These are phyloP conservation scores for Sebastes vulpes DNA, from an alignment of 2,797 vertebrate species.

Conservation along the genomic window DNA sequence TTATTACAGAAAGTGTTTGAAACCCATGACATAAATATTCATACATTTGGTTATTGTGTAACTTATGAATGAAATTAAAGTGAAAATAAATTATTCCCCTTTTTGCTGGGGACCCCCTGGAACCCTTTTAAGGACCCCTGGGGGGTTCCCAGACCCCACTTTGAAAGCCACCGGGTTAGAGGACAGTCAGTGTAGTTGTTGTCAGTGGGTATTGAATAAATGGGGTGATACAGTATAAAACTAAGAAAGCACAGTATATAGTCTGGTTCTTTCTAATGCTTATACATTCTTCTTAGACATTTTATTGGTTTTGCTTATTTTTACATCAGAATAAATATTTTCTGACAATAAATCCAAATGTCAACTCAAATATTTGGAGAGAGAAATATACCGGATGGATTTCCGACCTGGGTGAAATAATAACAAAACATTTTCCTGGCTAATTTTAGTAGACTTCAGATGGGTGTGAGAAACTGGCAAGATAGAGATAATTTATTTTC, in stretches of 20 bases:
- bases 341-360: not conserved
- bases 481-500: not conserved
- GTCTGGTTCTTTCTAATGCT: not conserved
- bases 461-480: too few relatives aligned
- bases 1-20: too few relatives aligned
- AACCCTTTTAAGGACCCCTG: too few relatives aligned
- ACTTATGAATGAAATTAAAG: too few relatives aligned
- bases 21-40: too few relatives aligned
- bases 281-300: not conserved
- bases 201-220: not conserved
- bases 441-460: not conserved
- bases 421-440: not conserved
- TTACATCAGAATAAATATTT: conserved; percentile 14
- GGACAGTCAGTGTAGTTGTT: not conserved
- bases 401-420: not conserved
- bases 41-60: too few relatives aligned
- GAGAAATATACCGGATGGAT: not conserved
- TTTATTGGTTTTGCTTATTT: not conserved
- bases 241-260: not conserved
- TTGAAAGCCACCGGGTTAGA: not conserved
- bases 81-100: too few relatives aligned
- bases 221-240: not conserved
- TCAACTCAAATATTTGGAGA: not conserved
- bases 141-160: too few relatives aligned
- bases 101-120: too few relatives aligned